Conservation (phyloP, 2,113 vertebrate species). For the Lophotis ruficrista region DNA sequence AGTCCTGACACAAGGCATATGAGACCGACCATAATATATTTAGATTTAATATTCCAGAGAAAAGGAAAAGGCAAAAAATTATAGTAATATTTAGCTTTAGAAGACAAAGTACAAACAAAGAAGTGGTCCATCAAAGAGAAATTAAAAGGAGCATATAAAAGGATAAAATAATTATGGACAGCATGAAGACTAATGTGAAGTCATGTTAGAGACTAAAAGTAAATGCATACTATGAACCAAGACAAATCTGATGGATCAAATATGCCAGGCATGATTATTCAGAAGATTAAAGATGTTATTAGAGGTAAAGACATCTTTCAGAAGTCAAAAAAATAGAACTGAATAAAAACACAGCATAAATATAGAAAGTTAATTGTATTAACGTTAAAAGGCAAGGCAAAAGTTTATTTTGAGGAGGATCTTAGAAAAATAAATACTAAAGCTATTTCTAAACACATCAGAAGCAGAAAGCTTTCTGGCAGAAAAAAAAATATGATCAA, state of each 20-base stretch:
- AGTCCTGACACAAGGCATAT: background rate
- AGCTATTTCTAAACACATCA: background rate
- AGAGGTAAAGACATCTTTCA: background rate
- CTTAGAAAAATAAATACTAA: background rate
- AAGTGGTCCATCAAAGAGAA: background rate
- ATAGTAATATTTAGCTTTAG: background rate
- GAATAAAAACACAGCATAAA: background rate
- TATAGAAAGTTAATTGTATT: background rate
- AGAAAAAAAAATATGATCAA: background rate
- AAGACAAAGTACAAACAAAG: background rate
- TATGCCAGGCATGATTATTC: background rate
- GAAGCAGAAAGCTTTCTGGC: background rate
- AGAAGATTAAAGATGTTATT: background rate
- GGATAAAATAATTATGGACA: background rate
- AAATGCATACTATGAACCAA: background rate
- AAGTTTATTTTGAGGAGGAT: background rate
- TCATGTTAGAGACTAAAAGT: background rate
- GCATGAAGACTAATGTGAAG: background rate
- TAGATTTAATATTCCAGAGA: background rate
- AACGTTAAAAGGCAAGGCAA: background rate
- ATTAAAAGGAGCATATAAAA: background rate
- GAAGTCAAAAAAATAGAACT: background rate
- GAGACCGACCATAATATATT: background rate
- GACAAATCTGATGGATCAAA: background rate
- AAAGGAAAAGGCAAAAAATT: background rate